These are phyloP conservation scores for Linnaemya tessellans DNA, from an alignment of 2,888 invertebrate genomes.

Conservation along the genomic window DNA sequence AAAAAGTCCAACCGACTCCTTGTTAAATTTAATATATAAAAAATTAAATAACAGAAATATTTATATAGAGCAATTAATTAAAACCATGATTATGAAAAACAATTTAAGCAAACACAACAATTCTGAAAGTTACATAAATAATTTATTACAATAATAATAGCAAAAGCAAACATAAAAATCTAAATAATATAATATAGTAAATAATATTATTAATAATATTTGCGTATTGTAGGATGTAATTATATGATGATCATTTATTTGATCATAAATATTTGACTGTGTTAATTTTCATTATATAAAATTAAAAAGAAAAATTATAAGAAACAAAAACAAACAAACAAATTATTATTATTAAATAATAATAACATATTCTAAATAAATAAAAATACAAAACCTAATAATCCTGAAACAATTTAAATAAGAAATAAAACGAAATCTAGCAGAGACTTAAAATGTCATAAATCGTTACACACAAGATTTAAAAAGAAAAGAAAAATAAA, in stretches of 20 bases:
- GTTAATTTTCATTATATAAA: conserved; percentile 82
- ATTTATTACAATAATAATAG: conserved; percentile 50
- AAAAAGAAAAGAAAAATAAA: conserved; percentile 38
- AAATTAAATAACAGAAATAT: conserved; percentile 21
- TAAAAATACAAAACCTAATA: conserved; percentile 65
- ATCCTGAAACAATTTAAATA: conserved; percentile 50
- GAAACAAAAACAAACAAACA: conserved; percentile 52
- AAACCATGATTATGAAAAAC: conserved; percentile 22
- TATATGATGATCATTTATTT: conserved; percentile 79
- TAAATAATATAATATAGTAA: conserved; percentile 19
- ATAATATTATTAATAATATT: conserved; percentile 70
- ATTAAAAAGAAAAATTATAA: conserved; percentile 74
- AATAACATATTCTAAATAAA: conserved; percentile 76
- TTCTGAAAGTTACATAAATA: conserved; percentile 64
- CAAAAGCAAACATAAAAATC: conserved; percentile 55
- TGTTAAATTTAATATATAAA: conserved; percentile 18
- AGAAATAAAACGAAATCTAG: conserved; percentile 58
- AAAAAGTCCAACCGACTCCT: conserved; percentile 14
- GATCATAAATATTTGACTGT: conserved; percentile 83
- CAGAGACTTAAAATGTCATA: conserved; percentile 60
- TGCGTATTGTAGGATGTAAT: conserved; percentile 74
- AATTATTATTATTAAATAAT: conserved; percentile 75
- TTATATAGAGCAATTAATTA: conserved; percentile 65
- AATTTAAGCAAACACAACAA: conserved; percentile 48
- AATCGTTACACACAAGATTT: conserved; percentile 62